Percentiles rank a stretch among this genome's conserved stretches.
Evolutionary conservation across 2,113 vertebrate genomes (phyloP).

Genomic region (Leptodactylus fuscus): DNA sequence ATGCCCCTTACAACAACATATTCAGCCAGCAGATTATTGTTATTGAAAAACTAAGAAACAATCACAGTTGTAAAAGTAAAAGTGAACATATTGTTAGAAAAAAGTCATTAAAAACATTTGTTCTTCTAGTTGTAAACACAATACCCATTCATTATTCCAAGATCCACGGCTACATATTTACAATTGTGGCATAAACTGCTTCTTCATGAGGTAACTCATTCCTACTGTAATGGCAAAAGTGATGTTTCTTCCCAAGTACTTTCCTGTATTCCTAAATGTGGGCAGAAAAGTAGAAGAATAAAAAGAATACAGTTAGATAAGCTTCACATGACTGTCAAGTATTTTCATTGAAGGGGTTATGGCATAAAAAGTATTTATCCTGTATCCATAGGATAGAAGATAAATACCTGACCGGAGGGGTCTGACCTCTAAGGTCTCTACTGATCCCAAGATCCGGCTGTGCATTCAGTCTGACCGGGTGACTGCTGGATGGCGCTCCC

Average conservation of each 20-base stretch:
- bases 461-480: too few relatives aligned
- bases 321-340: neutral
- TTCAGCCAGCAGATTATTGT: neutral
- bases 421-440: too few relatives aligned
- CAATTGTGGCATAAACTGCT: slow-evolving; percentile 7
- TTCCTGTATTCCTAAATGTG: neutral
- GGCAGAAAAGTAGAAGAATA: neutral
- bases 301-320: neutral
- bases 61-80: slow-evolving; percentile 6
- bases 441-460: too few relatives aligned
- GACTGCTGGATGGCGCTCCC: too few relatives aligned
- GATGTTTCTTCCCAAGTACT: neutral
- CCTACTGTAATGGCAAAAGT: slow-evolving; percentile 32
- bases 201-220: slow-evolving; percentile 28
- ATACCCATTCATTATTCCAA: neutral
- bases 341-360: too few relatives aligned
- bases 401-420: too few relatives aligned
- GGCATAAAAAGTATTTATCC: too few relatives aligned
- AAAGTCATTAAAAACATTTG: neutral
- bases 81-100: slow-evolving; percentile 35
- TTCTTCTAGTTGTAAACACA: slow-evolving; percentile 1
- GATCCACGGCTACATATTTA: slow-evolving; percentile 8
- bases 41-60: slow-evolving; percentile 8
- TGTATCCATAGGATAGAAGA: too few relatives aligned
- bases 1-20: slow-evolving; percentile 6